phyloP scores from a whole-genome alignment of 1,140 invertebrate species.

The Diorhabda elongata region DNA sequence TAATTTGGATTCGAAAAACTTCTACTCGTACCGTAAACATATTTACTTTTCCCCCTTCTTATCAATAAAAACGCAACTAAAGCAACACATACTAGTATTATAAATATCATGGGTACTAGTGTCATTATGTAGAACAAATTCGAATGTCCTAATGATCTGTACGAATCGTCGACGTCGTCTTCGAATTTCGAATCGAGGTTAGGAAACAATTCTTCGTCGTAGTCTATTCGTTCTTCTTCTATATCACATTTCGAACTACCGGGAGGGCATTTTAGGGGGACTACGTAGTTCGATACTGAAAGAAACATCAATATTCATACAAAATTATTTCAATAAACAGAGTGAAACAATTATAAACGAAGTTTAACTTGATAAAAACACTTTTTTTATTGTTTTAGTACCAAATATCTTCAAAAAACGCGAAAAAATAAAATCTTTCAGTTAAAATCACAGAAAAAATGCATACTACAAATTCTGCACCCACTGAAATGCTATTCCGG shows the following conservation, averaged over 20 bases:
- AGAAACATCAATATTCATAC: slow-evolving; percentile 10
- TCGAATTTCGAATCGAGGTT: not conserved
- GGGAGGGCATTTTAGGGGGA: slow-evolving; percentile 45
- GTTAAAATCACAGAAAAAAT: too few relatives aligned
- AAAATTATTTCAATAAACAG: too few relatives aligned
- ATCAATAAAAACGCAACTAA: slow-evolving; percentile 51
- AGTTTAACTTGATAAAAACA: too few relatives aligned
- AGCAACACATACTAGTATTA: slow-evolving; percentile 47
- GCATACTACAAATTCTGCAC: too few relatives aligned
- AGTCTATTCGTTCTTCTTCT: slow-evolving; percentile 16
- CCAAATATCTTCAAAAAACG: too few relatives aligned
- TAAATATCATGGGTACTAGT: slow-evolving; percentile 42
- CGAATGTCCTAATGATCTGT: not conserved
- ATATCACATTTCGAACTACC: slow-evolving; percentile 20
- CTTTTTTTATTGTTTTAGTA: too few relatives aligned
- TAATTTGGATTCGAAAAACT: slow-evolving; percentile 79
- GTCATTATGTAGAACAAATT: slow-evolving; percentile 28
- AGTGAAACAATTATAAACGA: too few relatives aligned
- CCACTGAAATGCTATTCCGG: too few relatives aligned
- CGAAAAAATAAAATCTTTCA: too few relatives aligned
- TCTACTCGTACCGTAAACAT: slow-evolving; percentile 56
- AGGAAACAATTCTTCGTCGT: slow-evolving; percentile 13
- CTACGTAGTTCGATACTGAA: slow-evolving; percentile 43
- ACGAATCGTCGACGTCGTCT: slow-evolving; percentile 6
- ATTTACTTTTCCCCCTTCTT: slow-evolving; percentile 57